phyloP scores from a whole-genome alignment of 1,140 invertebrate species.

The Rhagoletis zephyria region DNA sequence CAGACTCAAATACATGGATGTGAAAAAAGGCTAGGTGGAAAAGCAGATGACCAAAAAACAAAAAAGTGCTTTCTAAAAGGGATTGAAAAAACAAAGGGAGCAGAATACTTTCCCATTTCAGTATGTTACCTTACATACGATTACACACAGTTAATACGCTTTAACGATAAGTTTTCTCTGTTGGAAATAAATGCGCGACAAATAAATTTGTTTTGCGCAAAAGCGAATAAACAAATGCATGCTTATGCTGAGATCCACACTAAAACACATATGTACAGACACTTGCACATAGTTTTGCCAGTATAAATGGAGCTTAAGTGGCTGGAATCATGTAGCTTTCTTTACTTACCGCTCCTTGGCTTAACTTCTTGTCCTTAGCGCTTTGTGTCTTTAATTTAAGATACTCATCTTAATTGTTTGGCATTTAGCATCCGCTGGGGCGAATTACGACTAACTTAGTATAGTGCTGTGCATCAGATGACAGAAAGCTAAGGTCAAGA shows the following conservation, averaged over 20 bases:
- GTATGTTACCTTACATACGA: not conserved
- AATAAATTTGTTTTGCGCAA: not conserved
- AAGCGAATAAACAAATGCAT: not conserved
- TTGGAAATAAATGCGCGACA: not conserved
- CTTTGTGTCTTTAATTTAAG: slow-evolving; percentile 54
- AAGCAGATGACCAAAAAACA: no score
- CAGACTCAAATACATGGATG: not conserved
- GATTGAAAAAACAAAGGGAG: no score
- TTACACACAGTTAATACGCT: not conserved
- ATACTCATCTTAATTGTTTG: slow-evolving; percentile 55
- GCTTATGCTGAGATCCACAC: not conserved
- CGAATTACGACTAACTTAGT: not conserved
- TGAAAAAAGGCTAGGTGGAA: no score
- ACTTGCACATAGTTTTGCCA: no score
- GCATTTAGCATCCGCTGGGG: not conserved
- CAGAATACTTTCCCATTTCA: not conserved
- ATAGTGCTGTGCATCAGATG: not conserved
- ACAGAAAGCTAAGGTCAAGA: not conserved
- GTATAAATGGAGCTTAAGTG: no score
- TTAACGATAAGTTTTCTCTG: not conserved
- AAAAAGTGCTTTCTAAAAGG: no score
- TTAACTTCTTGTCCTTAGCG: not conserved
- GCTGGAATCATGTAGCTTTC: no score
- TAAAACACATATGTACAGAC: not conserved
- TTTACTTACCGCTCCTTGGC: no score